Conservation (phyloP, 2,113 vertebrate genomes). For the Bufo gargarizans region DNA sequence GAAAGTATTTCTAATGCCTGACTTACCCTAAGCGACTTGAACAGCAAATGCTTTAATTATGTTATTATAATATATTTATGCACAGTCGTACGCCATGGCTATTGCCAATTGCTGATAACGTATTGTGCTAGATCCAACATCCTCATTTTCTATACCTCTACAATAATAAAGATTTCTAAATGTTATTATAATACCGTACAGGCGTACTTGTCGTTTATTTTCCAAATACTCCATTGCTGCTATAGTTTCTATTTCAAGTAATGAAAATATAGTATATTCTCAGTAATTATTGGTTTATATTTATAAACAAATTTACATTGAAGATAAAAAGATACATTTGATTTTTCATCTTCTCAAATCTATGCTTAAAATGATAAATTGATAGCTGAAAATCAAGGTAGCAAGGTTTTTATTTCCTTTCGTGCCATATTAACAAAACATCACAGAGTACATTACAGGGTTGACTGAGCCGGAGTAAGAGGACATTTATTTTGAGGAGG, state of each 20-base stretch:
- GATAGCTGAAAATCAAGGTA: constrained; percentile 13
- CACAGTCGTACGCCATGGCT: constrained; percentile 57
- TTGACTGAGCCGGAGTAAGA: constrained; percentile 4
- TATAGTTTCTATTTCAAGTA: not conserved
- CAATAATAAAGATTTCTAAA: not conserved
- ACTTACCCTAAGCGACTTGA: constrained; percentile 64
- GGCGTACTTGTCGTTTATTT: not conserved
- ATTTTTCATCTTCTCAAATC: not conserved
- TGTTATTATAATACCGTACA: not conserved
- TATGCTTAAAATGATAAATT: not conserved
- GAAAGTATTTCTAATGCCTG: constrained; percentile 65
- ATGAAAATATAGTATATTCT: constrained; percentile 56
- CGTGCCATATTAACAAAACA: constrained; percentile 48
- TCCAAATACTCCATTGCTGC: not conserved
- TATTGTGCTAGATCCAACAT: not conserved
- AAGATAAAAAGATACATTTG: constrained; percentile 1
- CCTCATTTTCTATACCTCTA: not conserved
- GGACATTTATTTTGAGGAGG: constrained; percentile 42
- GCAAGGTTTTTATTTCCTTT: constrained; percentile 26
- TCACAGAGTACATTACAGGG: constrained; percentile 44
- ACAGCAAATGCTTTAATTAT: constrained; percentile 54
- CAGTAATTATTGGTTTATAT: constrained; percentile 11
- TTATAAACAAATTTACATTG: constrained; percentile 1
- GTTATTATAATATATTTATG: constrained; percentile 55
- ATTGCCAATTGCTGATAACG: not conserved